A percentile compares a stretch with the other conserved stretches of the same genome.
These are phyloP conservation scores for Cetonia aurata DNA, from an alignment of 2,888 invertebrate genomes.

Conservation along the genomic window DNA sequence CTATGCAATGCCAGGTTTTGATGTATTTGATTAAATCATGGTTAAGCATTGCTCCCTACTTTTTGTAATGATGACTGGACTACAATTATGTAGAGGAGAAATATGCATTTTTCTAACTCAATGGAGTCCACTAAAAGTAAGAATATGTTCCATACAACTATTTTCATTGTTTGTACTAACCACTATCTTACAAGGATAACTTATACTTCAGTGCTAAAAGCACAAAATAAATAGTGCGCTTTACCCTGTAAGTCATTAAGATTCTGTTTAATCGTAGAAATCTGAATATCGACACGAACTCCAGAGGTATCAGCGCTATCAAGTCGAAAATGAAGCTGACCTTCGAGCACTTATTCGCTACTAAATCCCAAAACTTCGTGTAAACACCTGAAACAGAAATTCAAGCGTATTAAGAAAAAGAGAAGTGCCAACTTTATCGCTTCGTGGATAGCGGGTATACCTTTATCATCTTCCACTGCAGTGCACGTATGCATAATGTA, in stretches of 20 bases:
- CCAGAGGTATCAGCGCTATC: slow-evolving; percentile 48
- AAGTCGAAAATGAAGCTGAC: slow-evolving; percentile 49
- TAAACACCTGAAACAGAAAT: slow-evolving; percentile 49
- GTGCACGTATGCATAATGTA: slow-evolving; percentile 52
- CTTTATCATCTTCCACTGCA: slow-evolving; percentile 52
- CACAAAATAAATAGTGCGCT: slow-evolving; percentile 14
- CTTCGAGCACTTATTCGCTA: slow-evolving; percentile 46
- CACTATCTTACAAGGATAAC: background rate
- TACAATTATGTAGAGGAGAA: too few species aligned
- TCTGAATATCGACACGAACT: slow-evolving; percentile 24
- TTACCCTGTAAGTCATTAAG: slow-evolving; percentile 50
- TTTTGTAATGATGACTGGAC: too few species aligned
- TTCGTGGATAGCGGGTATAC: slow-evolving; percentile 19
- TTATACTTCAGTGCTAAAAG: slow-evolving; percentile 2
- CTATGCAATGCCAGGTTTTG: too few species aligned
- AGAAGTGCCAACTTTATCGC: background rate
- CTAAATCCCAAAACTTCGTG: slow-evolving; percentile 47
- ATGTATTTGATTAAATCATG: too few species aligned
- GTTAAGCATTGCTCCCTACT: too few species aligned
- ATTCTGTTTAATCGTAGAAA: slow-evolving; percentile 46
- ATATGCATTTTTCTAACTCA: too few species aligned
- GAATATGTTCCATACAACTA: too few species aligned
- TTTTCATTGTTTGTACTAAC: too few species aligned
- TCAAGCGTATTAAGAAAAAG: slow-evolving; percentile 20
- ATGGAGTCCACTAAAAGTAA: too few species aligned